A percentile compares a stretch with the other conserved stretches of the same genome.
phyloP scores from a whole-genome alignment of 1,140 invertebrate genomes.

The Macrobrachium rosenbergii region DNA sequence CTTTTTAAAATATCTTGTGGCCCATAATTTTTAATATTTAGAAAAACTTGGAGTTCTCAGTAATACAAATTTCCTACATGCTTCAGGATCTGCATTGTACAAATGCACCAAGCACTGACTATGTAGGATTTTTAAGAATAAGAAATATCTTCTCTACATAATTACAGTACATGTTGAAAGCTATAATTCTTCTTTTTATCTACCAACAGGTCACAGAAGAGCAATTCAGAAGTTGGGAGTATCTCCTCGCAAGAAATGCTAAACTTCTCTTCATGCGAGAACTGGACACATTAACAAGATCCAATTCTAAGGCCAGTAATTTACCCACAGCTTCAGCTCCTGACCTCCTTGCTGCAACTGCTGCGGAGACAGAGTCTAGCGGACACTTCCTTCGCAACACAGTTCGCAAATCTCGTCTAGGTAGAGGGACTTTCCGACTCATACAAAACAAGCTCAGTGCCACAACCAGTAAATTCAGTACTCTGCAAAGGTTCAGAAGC shows the following conservation, averaged over 20 bases:
- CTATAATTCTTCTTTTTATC: neutral
- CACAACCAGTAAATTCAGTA: conserved; percentile 54
- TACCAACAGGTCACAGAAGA: conserved; percentile 78
- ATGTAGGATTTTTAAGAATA: conserved; percentile 35
- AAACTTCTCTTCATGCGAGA: conserved; percentile 90
- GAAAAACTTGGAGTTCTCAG: neutral
- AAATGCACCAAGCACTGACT: neutral
- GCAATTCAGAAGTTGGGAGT: conserved; percentile 93
- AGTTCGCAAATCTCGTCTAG: conserved; percentile 52
- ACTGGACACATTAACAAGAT: conserved; percentile 78
- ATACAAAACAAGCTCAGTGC: conserved; percentile 53
- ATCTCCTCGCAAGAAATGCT: conserved; percentile 92
- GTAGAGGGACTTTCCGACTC: conserved; percentile 46
- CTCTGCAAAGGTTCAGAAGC: conserved; percentile 31
- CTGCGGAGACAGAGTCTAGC: conserved; percentile 30
- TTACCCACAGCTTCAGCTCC: conserved; percentile 48
- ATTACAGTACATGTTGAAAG: neutral
- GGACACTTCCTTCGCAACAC: conserved; percentile 45
- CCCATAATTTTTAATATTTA: too few relatives aligned
- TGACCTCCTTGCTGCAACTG: conserved; percentile 36
- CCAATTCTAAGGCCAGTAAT: conserved; percentile 9
- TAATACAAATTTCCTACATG: neutral
- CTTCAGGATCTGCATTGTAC: neutral
- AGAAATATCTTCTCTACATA: neutral
- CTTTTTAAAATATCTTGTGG: too few relatives aligned